phyloP scores from a whole-genome alignment of 2,888 invertebrate species.

The Eristalinus aeneus region DNA sequence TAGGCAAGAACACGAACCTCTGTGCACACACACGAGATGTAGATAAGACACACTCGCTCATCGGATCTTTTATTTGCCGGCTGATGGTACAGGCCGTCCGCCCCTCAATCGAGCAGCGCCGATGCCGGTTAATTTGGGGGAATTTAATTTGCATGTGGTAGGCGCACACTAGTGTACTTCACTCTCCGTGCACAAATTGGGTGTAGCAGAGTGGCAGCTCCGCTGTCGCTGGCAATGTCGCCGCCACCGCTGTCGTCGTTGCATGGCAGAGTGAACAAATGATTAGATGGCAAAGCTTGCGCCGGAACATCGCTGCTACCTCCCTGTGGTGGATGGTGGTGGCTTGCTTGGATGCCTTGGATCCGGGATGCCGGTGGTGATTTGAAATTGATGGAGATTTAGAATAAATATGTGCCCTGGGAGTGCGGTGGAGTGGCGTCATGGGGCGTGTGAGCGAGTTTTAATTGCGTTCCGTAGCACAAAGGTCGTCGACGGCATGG shows the following conservation, averaged over 20 bases:
- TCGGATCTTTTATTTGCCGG: constrained; percentile 60
- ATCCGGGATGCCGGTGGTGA: constrained; percentile 60
- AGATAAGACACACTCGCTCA: constrained; percentile 62
- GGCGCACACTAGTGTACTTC: constrained; percentile 54
- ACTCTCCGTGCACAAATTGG: constrained; percentile 55
- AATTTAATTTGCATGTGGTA: constrained; percentile 70
- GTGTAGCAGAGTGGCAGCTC: constrained; percentile 13
- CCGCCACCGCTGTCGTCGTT: constrained; percentile 25
- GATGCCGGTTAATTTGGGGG: constrained; percentile 63
- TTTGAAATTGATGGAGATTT: constrained; percentile 69
- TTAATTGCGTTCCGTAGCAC: constrained; percentile 62
- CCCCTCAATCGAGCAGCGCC: constrained; percentile 1
- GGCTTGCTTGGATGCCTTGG: constrained; percentile 34
- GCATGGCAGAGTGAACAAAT: constrained; percentile 54
- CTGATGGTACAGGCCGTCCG: background rate
- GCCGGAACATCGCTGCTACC: constrained; percentile 21
- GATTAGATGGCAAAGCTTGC: constrained; percentile 48
- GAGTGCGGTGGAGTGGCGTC: background rate
- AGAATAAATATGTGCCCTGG: constrained; percentile 38
- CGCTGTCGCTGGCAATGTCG: constrained; percentile 10
- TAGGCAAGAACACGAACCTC: constrained; percentile 64
- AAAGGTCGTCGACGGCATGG: background rate
- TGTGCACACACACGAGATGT: constrained; percentile 53
- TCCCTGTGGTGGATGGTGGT: background rate
- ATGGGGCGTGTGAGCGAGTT: constrained; percentile 41